Evolutionary conservation across 2,113 vertebrate genomes (phyloP), one percentile per base, ranked within the genome.

Genomic region (Balaeniceps rex): DNA sequence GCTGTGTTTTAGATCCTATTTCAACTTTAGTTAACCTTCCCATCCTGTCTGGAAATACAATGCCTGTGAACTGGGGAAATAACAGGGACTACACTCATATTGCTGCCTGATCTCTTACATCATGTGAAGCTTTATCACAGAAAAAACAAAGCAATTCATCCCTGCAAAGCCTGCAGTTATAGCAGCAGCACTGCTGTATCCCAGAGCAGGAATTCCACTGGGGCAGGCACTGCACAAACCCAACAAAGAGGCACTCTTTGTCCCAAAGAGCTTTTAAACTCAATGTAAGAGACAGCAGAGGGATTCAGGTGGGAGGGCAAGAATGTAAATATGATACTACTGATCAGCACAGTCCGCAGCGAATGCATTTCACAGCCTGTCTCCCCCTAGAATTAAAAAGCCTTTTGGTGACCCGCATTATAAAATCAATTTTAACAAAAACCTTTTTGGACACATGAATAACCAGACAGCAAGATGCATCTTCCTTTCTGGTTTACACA

Each of bases 11-110:
- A 93, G 68, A 95, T 87, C 49, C 46, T 77, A 94, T 94, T 87
- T 94, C 91, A 95, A 28, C 61, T 94, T 85, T 14, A 91, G 77
- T 91, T 94, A 97, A 93, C 93, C 78, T 94, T 91, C 66, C 91
- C 88, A 87, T 95, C 89, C 75, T 85, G 66, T 91, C 96, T 92
- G 85, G 66, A 93, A 96, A 95, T n/a, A 83, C 52, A 93, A 58
- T 90, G 78, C 66, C 71, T 88, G 57, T 46, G 84, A 96, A 93
- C 87, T 28, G 54, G 78, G 87, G 83, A 95, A 93, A 93, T 90
- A 94, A 85, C 78, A 90, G 71, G 74, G 84, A 84, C 91, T 89
- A 44, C 11, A 11, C 36, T 89, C 58, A 83, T 63, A 83, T 49
- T 93, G 91, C 74, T 84, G 94, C 91, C 90, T 83, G 72, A 88